Percentiles rank a stretch among this genome's conserved stretches.
Evolutionary conservation across 2,797 vertebrate genomes (phyloP).

Genomic region (Tokudaia tokunoshimensis): DNA sequence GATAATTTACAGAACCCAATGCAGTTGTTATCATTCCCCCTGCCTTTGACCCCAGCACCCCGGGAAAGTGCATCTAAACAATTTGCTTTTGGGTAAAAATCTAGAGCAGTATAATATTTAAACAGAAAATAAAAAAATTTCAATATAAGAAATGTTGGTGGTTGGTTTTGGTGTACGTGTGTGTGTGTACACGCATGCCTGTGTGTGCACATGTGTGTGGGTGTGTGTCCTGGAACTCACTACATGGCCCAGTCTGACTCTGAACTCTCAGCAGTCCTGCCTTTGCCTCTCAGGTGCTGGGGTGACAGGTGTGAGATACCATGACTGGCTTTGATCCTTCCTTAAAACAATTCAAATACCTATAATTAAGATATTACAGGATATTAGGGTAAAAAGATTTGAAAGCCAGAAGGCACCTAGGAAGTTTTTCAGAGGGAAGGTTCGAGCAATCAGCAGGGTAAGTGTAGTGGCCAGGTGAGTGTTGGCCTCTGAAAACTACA

Average conservation of each 20-base stretch:
- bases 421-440: neutral
- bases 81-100: neutral
- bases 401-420: neutral
- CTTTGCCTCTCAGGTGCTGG: neutral
- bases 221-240: neutral
- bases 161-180: neutral
- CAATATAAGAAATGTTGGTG: neutral
- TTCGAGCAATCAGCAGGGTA: neutral
- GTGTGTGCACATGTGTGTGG: too few relatives aligned
- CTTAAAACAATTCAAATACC: neutral
- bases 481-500: neutral
- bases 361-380: neutral
- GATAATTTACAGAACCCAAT: neutral
- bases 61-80: neutral
- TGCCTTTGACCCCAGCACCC: neutral
- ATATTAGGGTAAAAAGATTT: neutral
- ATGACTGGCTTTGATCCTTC: neutral
- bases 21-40: fast-evolving
- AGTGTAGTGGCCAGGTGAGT: fast-evolving
- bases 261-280: neutral
- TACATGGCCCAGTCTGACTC: neutral
- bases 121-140: neutral
- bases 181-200: neutral
- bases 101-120: neutral
- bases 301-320: neutral